These are phyloP conservation scores for Priapulus caudatus DNA, from an alignment of 2,888 invertebrate species.

Conservation along the genomic window DNA sequence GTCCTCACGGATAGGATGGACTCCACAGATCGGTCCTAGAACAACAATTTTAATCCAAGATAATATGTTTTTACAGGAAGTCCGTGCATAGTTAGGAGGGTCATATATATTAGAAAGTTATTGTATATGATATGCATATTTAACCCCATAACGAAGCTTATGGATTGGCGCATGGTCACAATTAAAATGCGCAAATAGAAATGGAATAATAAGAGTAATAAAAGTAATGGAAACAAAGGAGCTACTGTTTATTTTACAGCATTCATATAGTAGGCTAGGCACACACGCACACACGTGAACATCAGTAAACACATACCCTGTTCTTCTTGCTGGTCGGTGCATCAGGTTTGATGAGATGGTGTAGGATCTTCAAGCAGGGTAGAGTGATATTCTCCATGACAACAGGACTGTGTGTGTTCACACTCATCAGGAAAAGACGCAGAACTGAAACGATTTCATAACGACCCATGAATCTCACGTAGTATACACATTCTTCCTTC, in stretches of 20 bases:
- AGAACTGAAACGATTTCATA: conserved; percentile 52
- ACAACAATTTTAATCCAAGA: too few species aligned
- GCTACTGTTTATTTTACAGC: neutral
- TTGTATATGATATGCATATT: neutral
- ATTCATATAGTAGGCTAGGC: too few species aligned
- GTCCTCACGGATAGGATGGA: conserved; percentile 17
- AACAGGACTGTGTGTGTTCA: conserved; percentile 50
- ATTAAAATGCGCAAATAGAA: too few species aligned
- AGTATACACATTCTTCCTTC: too few species aligned
- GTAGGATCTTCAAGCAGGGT: conserved; percentile 79
- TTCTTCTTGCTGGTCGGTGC: conserved; percentile 23
- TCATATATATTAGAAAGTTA: conserved; percentile 18
- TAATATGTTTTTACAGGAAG: too few species aligned
- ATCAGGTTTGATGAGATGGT: conserved; percentile 44
- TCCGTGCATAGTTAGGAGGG: conserved; percentile 35
- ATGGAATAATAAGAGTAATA: too few species aligned
- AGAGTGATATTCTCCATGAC: conserved; percentile 81
- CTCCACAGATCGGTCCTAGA: conserved; percentile 21
- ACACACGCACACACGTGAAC: too few species aligned
- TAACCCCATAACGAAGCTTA: too few species aligned
- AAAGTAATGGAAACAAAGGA: too few species aligned
- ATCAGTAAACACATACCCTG: conserved; percentile 17
- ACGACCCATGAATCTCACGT: too few species aligned
- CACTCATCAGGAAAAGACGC: conserved; percentile 65
- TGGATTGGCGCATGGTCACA: too few species aligned